Conservation (phyloP, 2,113 vertebrate genomes). For the Scolopax mira region DNA sequence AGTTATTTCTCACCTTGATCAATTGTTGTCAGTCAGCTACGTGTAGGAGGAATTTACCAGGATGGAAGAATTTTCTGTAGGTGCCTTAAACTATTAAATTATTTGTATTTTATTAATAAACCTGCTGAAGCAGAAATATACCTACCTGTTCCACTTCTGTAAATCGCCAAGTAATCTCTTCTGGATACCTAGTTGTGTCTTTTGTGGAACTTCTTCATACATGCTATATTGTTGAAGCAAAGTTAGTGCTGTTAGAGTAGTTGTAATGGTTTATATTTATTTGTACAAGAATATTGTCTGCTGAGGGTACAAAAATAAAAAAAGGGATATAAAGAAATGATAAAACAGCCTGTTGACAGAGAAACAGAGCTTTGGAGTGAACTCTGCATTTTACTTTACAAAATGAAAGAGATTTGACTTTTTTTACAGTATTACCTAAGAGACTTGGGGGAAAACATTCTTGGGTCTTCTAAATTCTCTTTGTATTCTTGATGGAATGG, state of each 20-base stretch:
- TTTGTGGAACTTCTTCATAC: not conserved
- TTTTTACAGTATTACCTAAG: fast-evolving
- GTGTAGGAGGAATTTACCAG: not conserved
- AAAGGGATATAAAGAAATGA: not conserved
- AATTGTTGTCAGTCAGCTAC: not conserved
- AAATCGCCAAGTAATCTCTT: not conserved
- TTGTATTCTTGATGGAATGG: not conserved
- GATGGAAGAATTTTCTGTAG: not conserved
- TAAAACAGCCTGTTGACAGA: not conserved
- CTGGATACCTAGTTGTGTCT: not conserved
- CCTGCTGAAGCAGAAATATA: not conserved
- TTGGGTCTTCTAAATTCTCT: not conserved
- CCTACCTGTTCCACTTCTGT: not conserved
- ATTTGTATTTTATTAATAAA: not conserved
- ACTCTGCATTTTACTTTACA: not conserved
- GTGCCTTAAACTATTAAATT: not conserved
- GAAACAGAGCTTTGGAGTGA: not conserved
- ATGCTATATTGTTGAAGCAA: not conserved
- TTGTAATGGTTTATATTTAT: not conserved
- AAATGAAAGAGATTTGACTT: not conserved
- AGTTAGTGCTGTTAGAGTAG: not conserved
- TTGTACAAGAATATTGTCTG: not conserved
- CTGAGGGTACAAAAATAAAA: not conserved
- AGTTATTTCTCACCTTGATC: not conserved
- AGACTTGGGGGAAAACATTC: not conserved